A percentile compares a stretch with the other conserved stretches of the same genome.
Conservation (phyloP, 1,140 invertebrate genomes). For the silkworm (Bombyx mori) region ASM3026992v2 NC_085129.1:11513001-11513500, state of each 20-base stretch:
- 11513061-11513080: not conserved
- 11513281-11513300: conserved; percentile 3
- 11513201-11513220: conserved; percentile 9
- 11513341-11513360: too few species aligned
- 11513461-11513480: too few species aligned
- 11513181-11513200: conserved; percentile 8
- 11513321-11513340: too few species aligned
- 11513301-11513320: not conserved
- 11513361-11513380: too few species aligned
- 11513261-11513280: conserved; percentile 6
- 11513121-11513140: conserved; percentile 9
- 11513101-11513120: conserved; percentile 10
- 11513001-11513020: not conserved
- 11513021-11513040: not conserved
- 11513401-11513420: too few species aligned
- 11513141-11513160: conserved; percentile 8
- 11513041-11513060: not conserved
- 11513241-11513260: conserved; percentile 5
- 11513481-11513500: too few species aligned
- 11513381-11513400: too few species aligned
- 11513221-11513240: conserved; percentile 7
- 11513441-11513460: too few species aligned
- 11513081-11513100: not conserved
- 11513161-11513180: conserved; percentile 7
- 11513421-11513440: too few species aligned